These are phyloP conservation scores for Xiphophorus birchmanni DNA, from an alignment of 2,797 vertebrate species.

Conservation along the genomic window DNA sequence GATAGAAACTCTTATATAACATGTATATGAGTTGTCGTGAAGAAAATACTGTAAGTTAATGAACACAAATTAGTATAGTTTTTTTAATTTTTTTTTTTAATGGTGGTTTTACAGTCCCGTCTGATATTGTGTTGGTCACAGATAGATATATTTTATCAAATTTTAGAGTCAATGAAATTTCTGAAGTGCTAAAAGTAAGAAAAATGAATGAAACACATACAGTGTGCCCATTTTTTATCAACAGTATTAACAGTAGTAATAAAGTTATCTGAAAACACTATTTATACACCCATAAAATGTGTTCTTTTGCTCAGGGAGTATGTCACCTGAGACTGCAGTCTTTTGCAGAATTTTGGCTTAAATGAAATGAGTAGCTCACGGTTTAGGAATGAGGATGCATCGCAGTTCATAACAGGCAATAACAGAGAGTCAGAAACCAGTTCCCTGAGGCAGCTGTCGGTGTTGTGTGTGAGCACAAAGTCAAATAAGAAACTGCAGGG, in stretches of 20 bases:
- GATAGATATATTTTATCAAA: not conserved
- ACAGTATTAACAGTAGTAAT: not conserved
- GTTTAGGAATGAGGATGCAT: not conserved
- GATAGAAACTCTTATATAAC: not conserved
- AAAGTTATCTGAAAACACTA: not conserved
- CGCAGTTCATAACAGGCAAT: not conserved
- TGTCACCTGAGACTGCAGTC: not conserved
- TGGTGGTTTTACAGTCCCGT: not conserved
- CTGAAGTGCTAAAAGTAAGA: not conserved
- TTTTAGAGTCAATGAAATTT: not conserved
- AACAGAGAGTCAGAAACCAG: not conserved
- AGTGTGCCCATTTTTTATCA: not conserved
- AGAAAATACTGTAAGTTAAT: not conserved
- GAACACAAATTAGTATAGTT: not conserved
- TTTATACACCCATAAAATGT: not conserved
- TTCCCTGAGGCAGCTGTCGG: not conserved
- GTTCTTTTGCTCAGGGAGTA: not conserved
- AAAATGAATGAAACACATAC: not conserved
- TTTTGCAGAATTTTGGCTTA: not conserved
- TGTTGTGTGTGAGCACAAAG: not conserved
- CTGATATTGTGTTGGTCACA: not conserved
- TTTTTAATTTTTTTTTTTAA: not conserved
- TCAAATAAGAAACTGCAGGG: not conserved
- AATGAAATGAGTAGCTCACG: not conserved
- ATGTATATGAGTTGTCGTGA: not conserved